Percentiles rank a stretch among this genome's conserved stretches.
phyloP scores from a whole-genome alignment of 2,888 invertebrate genomes.

The Helobdella robusta region DNA sequence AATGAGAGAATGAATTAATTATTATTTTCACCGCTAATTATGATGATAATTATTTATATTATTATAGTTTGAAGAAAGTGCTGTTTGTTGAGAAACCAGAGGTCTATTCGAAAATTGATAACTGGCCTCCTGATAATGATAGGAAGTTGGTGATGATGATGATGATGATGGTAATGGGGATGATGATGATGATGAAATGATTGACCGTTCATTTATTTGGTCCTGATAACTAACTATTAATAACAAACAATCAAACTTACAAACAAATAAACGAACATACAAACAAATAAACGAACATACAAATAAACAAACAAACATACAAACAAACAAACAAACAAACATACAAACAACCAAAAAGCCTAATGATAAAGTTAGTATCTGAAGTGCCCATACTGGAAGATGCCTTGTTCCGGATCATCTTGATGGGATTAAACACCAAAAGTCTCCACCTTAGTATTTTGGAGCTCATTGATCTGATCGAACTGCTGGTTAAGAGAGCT shows the following conservation, averaged over 20 bases:
- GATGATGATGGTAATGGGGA: too few species aligned
- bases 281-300: too few species aligned
- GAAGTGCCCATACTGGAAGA: constrained; percentile 79
- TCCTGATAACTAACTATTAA: too few species aligned
- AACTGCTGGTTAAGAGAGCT: constrained; percentile 73
- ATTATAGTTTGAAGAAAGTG: constrained; percentile 49
- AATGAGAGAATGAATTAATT: too few species aligned
- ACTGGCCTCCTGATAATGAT: constrained; percentile 84
- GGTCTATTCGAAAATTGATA: constrained; percentile 51
- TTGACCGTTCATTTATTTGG: too few species aligned
- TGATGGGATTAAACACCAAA: constrained; percentile 70
- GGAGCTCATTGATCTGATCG: constrained; percentile 75
- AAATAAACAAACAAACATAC: too few species aligned
- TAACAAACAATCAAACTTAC: too few species aligned
- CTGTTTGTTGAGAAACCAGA: constrained; percentile 48
- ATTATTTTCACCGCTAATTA: neutral
- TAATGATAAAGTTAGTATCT: constrained; percentile 65
- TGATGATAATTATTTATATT: neutral
- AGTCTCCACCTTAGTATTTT: constrained; percentile 62
- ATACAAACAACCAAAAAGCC: too few species aligned
- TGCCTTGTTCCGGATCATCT: constrained; percentile 68
- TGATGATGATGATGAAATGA: too few species aligned
- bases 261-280: too few species aligned
- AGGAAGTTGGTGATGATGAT: constrained; percentile 52
- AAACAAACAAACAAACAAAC: too few species aligned